These are phyloP conservation scores for Phorcus lineatus DNA, from an alignment of 2,888 invertebrate genomes.

Conservation along the genomic window DNA sequence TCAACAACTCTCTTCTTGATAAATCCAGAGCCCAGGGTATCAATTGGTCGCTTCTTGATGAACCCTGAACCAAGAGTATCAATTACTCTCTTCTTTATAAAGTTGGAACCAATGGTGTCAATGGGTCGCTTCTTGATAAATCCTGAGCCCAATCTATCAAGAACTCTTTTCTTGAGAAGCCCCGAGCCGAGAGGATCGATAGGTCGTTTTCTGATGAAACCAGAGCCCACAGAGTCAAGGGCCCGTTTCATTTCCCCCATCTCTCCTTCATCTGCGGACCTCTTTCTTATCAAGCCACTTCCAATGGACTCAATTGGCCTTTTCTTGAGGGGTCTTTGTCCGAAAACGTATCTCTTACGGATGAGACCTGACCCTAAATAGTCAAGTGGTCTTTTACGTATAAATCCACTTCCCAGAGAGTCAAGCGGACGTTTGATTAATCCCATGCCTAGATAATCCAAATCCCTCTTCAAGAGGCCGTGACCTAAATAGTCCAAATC, in stretches of 20 bases:
- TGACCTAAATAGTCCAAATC: not conserved
- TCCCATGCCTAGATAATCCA: not conserved
- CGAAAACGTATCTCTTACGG: not conserved
- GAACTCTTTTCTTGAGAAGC: not conserved
- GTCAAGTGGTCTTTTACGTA: not conserved
- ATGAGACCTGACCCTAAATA: not conserved
- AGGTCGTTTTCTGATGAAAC: conserved; percentile 18
- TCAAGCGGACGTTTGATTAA: conserved; percentile 17
- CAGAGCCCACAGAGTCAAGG: conserved; percentile 9
- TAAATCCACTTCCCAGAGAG: conserved; percentile 7
- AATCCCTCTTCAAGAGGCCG: conserved; percentile 1
- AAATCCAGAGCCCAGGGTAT: not conserved
- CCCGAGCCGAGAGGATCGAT: conserved; percentile 16
- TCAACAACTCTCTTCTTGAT: conserved; percentile 17
- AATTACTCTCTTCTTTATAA: conserved; percentile 9
- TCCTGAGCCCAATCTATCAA: conserved; percentile 12
- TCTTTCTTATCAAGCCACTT: conserved; percentile 15
- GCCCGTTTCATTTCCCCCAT: not conserved
- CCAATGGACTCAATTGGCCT: conserved; percentile 19
- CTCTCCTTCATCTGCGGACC: not conserved
- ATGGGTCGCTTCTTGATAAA: conserved; percentile 19
- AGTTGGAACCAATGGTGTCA: not conserved
- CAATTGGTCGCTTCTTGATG: not conserved
- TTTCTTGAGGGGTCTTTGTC: not conserved
- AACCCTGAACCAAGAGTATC: conserved; percentile 15